phyloP scores from a whole-genome alignment of 2,888 invertebrate species.

The Drosophila meridiana region DNA sequence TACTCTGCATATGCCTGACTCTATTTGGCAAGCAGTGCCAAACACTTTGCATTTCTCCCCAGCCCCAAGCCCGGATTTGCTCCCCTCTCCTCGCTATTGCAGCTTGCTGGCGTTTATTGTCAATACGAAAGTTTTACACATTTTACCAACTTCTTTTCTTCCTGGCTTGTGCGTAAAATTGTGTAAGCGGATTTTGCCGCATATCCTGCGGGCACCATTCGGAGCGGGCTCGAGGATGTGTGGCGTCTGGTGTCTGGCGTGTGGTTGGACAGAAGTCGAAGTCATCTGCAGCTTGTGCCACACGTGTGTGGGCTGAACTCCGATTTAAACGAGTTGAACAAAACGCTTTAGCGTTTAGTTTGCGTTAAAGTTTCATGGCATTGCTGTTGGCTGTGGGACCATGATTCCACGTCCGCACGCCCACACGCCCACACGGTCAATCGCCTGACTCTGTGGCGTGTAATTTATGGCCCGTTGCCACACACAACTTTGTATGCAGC shows the following conservation, averaged over 20 bases:
- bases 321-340: constrained; percentile 69
- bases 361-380: constrained; percentile 46
- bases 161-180: constrained; percentile 68
- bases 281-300: constrained; percentile 25
- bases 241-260: constrained; percentile 32
- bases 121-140: constrained; percentile 77
- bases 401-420: constrained; percentile 30
- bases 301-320: constrained; percentile 18
- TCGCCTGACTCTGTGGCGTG: constrained; percentile 31
- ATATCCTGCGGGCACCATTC: constrained; percentile 34
- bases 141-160: constrained; percentile 56
- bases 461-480: constrained; percentile 65
- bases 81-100: constrained; percentile 10
- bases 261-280: constrained; percentile 39
- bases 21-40: constrained; percentile 37
- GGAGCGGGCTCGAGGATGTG: constrained; percentile 13
- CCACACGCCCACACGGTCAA: constrained; percentile 30
- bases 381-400: constrained; percentile 13
- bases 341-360: constrained; percentile 64
- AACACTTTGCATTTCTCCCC: constrained; percentile 32
- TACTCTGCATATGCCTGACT: constrained; percentile 50
- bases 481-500: constrained; percentile 58
- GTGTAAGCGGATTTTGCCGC: constrained; percentile 60
- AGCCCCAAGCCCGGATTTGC: not conserved
- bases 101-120: constrained; percentile 72